Evolutionary conservation across 2,888 invertebrate genomes (phyloP), one percentile per base, ranked within the genome.

Genomic region (Patella pellucida): DNA sequence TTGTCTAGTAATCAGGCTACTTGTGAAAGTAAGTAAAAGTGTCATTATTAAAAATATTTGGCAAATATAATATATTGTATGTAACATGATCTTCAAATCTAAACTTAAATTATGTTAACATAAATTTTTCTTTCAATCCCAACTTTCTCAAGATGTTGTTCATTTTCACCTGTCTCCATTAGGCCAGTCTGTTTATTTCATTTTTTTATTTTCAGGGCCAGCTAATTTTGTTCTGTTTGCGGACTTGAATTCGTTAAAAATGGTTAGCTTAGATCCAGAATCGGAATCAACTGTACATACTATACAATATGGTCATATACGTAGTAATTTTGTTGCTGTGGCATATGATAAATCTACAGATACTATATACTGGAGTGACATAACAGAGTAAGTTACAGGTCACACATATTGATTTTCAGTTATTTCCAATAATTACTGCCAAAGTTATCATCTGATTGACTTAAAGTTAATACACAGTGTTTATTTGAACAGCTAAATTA

Each of bases 191-290:
- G 41, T 41, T 9, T 1, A 41, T 41, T 41, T 41, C 41, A 41
- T 41, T 19, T 12, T 31, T 70, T 71, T 69, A 51, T 67, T 74
- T 76, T 56, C 77, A 89, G 89, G 83, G 16, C 88, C 88, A 12
- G 69, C 80, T 31, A 85, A 86, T 69, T 87, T 89, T 72, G 71
- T 88, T 68, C 71, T 89, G 70, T 81, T 85, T 69, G 85, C 86
- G 9, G 87, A 89, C 77, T 78, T 87, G 75, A 86, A 85, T 75
- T 85, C 84, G 9, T 81, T 89, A 62, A 83, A 86, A 76, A 75
- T 88, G 79, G 69, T 86, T 15, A 84, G 84, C 52, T 81, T 88
- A 62, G 86, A 85, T 74, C 77, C 78, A 7, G 80, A 75, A 54
- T 77, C 81, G 9, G 81, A 86, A 70, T 71, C 72, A 3, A 71